Percentiles rank a stretch among this genome's conserved stretches.
Conservation (phyloP, 1,140 invertebrate genomes). For the Maniola jurtina region DNA sequence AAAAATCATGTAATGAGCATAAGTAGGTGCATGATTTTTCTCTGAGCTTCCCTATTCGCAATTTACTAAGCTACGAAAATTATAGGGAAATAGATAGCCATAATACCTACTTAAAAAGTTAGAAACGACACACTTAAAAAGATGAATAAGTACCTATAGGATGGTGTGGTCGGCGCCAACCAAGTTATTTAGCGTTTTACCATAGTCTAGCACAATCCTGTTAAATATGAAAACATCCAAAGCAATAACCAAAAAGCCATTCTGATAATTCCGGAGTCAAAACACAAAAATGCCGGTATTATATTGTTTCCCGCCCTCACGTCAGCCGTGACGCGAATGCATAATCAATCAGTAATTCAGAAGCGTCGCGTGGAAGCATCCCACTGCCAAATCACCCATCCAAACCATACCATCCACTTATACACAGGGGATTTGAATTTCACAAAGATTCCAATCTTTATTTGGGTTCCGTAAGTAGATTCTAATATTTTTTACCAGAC, state of each 20-base stretch:
- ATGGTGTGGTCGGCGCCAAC: too few relatives aligned
- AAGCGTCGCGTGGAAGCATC: conserved; percentile 43
- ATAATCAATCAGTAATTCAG: conserved; percentile 76
- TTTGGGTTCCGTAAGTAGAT: conserved; percentile 12
- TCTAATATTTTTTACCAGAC: background rate
- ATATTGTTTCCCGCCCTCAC: conserved; percentile 51
- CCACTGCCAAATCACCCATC: conserved; percentile 40
- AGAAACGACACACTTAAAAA: too few relatives aligned
- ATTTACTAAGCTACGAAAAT: too few relatives aligned
- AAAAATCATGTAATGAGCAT: too few relatives aligned
- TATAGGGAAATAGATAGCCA: too few relatives aligned
- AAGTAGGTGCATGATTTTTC: too few relatives aligned
- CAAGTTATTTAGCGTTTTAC: too few relatives aligned
- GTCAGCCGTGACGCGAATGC: conserved; percentile 67
- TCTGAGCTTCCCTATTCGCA: too few relatives aligned
- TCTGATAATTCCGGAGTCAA: conserved; percentile 30
- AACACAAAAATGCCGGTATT: conserved; percentile 39
- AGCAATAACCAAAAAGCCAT: conserved; percentile 7
- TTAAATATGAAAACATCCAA: background rate
- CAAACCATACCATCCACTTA: conserved; percentile 22
- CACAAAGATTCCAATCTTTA: conserved; percentile 70
- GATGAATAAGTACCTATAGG: too few relatives aligned
- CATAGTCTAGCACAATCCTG: background rate
- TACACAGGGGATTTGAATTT: conserved; percentile 64
- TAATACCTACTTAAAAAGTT: too few relatives aligned